These are phyloP conservation scores for Emys orbicularis DNA, from an alignment of 2,797 vertebrate species.

Conservation along the genomic window DNA sequence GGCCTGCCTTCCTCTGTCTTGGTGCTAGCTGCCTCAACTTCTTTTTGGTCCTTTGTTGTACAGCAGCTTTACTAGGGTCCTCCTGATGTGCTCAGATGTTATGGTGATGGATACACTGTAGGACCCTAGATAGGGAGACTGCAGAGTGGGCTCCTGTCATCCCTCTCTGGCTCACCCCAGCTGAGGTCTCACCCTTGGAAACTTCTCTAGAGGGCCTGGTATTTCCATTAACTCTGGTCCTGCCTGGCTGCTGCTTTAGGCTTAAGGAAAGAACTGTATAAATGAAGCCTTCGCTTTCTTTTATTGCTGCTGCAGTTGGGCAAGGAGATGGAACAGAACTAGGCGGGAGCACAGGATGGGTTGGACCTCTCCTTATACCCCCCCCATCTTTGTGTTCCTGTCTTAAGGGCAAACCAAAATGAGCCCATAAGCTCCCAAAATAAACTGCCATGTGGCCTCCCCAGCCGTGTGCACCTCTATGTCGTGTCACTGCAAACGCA, in stretches of 20 bases:
- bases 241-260: background rate
- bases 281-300: background rate
- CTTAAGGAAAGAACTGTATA: background rate
- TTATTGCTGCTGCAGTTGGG: background rate
- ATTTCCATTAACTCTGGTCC: background rate
- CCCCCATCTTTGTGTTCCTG: background rate
- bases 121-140: background rate
- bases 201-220: background rate
- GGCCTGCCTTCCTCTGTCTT: background rate
- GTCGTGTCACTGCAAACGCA: background rate
- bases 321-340: background rate
- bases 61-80: background rate
- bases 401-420: background rate
- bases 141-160: background rate
- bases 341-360: background rate
- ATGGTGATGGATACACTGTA: background rate
- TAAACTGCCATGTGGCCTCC: background rate
- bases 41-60: background rate
- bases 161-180: background rate
- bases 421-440: background rate
- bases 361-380: background rate
- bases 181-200: background rate
- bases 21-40: background rate
- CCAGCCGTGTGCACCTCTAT: background rate
- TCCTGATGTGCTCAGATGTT: background rate